Evolutionary conservation across 2,888 invertebrate genomes (phyloP).

Genomic region (Cantharis rustica): DNA sequence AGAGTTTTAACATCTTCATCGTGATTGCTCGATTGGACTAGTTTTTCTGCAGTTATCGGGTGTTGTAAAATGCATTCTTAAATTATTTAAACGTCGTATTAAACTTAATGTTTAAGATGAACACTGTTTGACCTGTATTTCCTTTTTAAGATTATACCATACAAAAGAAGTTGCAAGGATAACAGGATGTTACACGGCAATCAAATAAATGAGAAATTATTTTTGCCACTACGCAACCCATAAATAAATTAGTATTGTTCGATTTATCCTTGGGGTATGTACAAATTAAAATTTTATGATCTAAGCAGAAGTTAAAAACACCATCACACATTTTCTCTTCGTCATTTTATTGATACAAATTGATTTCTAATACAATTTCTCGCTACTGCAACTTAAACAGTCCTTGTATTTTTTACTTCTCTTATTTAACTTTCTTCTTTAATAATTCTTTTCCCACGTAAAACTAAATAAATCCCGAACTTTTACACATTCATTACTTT

Average conservation of each 20-base stretch:
- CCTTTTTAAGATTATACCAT: constrained; percentile 15
- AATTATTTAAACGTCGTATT: constrained; percentile 20
- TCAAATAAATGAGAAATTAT: constrained; percentile 7
- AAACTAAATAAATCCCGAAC: too few species aligned
- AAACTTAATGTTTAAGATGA: constrained; percentile 6
- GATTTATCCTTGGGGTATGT: neutral
- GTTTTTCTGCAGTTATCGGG: constrained; percentile 21
- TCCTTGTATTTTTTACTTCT: too few species aligned
- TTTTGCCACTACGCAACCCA: neutral
- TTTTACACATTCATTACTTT: too few species aligned
- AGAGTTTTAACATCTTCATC: constrained; percentile 21
- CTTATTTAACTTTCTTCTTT: too few species aligned
- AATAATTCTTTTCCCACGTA: too few species aligned
- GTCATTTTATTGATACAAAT: neutral
- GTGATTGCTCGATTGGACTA: constrained; percentile 11
- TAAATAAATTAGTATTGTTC: neutral
- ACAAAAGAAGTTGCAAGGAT: constrained; percentile 17
- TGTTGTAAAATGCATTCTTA: constrained; percentile 22
- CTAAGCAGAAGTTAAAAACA: neutral
- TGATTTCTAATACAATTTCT: neutral
- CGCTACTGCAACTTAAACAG: neutral
- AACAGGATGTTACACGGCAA: constrained; percentile 16
- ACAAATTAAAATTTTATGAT: neutral
- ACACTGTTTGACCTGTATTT: constrained; percentile 21
- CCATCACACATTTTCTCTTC: neutral